A percentile compares a stretch with the other conserved stretches of the same genome.
Evolutionary conservation across 2,797 vertebrate genomes (phyloP).

Genomic region (Nasua narica): DNA sequence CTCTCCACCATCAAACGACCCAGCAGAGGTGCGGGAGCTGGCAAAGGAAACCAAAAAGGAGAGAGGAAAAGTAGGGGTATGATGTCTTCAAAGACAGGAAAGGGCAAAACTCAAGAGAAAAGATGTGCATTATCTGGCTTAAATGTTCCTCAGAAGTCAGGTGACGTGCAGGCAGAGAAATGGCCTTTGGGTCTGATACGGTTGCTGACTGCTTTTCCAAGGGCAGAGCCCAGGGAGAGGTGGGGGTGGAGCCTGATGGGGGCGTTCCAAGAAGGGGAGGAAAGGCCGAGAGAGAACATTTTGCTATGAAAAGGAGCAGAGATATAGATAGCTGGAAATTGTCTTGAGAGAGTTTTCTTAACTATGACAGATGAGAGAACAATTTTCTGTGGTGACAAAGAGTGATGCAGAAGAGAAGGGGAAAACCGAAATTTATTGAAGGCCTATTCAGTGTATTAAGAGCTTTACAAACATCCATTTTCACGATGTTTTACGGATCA

Average conservation of each 20-base stretch:
- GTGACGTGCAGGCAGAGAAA: neutral
- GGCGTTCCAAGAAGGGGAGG: neutral
- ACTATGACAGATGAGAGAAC: neutral
- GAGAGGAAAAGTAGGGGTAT: neutral
- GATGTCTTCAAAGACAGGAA: neutral
- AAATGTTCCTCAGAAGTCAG: neutral
- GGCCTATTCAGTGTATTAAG: conserved; percentile 49
- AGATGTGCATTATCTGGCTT: neutral
- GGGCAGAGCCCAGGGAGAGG: neutral
- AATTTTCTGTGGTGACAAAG: neutral
- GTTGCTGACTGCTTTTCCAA: neutral
- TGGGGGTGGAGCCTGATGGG: neutral
- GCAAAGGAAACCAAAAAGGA: neutral
- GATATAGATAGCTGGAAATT: neutral
- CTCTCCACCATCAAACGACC: neutral
- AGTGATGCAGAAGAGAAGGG: conserved; percentile 18
- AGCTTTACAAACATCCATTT: conserved; percentile 63
- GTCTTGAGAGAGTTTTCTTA: neutral
- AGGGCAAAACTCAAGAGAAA: neutral
- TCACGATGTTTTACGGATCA: conserved; percentile 44
- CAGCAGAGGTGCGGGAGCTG: neutral
- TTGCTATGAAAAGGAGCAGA: neutral
- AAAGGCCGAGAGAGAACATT: neutral
- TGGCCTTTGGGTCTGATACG: neutral
- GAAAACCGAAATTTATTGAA: conserved; percentile 65